Evolutionary conservation across 2,797 vertebrate genomes (phyloP).

Genomic region (Sebastes ruberrimus): DNA sequence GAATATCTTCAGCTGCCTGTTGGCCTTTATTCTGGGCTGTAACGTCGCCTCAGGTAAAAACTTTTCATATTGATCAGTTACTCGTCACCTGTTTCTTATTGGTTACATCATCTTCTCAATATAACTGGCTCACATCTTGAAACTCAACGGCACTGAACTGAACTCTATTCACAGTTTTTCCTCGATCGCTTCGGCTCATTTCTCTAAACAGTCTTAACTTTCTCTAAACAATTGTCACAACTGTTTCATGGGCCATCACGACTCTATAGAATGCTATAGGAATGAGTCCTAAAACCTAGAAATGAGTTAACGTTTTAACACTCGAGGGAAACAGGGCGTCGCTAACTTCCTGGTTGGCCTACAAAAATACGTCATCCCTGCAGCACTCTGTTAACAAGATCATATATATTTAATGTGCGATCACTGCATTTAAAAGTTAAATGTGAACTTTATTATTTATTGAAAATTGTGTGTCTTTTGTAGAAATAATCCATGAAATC

Average conservation of each 20-base stretch:
- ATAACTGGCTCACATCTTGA: neutral
- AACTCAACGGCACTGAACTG: neutral
- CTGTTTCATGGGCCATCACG: too few species aligned
- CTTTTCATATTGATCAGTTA: neutral
- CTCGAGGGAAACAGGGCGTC: accelerated
- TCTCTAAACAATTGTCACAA: too few species aligned
- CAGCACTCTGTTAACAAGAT: too few species aligned
- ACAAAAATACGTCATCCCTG: too few species aligned
- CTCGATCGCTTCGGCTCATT: too few species aligned
- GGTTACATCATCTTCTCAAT: neutral
- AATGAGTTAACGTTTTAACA: too few species aligned
- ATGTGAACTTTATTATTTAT: neutral
- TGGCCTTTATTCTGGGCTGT: too few species aligned
- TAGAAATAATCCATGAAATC: neutral
- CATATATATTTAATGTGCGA: too few species aligned
- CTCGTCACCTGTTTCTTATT: neutral
- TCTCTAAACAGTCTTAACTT: too few species aligned
- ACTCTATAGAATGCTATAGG: too few species aligned
- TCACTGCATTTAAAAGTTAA: accelerated
- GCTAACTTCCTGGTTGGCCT: too few species aligned
- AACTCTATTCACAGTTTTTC: neutral
- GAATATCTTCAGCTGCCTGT: neutral
- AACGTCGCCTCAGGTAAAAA: neutral
- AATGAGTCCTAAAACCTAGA: too few species aligned
- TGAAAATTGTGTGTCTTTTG: neutral